A percentile compares a stretch with the other conserved stretches of the same genome.
Evolutionary conservation across 2,797 vertebrate species (phyloP).

Genomic region (Danio kyathit): DNA sequence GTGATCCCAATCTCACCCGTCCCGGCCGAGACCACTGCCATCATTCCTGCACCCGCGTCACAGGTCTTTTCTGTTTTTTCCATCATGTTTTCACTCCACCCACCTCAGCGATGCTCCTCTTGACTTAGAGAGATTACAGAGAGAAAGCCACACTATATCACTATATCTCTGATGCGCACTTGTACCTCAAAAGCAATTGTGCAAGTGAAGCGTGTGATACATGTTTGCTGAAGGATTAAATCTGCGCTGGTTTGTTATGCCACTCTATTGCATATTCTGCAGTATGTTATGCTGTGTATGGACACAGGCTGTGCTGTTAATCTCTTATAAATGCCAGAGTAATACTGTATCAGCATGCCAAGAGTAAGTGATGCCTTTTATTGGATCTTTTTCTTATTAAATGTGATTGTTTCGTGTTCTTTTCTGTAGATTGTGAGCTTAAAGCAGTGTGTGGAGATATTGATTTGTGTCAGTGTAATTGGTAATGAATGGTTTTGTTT

Average conservation of each 20-base stretch:
- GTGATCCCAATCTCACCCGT: conserved; percentile 87
- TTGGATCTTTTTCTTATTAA: background rate
- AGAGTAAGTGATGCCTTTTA: conserved; percentile 73
- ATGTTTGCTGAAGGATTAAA: conserved; percentile 49
- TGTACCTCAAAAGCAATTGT: conserved; percentile 40
- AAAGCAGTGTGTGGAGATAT: conserved; percentile 21
- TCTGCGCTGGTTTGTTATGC: conserved; percentile 54
- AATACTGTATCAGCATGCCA: conserved; percentile 81
- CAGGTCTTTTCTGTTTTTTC: conserved; percentile 81
- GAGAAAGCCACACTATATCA: conserved; percentile 26
- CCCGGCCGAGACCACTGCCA: conserved; percentile 85
- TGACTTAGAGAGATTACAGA: conserved; percentile 50
- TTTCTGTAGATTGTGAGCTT: conserved; percentile 5
- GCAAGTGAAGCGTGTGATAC: conserved; percentile 34
- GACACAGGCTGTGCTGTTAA: conserved; percentile 71
- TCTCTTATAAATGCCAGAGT: conserved; percentile 76
- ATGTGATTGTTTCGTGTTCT: background rate
- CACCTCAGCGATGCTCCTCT: conserved; percentile 56
- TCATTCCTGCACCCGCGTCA: conserved; percentile 79
- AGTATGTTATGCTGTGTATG: conserved; percentile 76
- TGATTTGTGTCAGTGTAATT: background rate
- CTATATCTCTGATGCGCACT: conserved; percentile 46
- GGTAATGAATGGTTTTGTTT: conserved; percentile 45
- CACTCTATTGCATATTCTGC: conserved; percentile 57
- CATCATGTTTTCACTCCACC: conserved; percentile 54